phyloP scores from a whole-genome alignment of 2,888 invertebrate genomes.

The Agrenia bidenticulata region DNA sequence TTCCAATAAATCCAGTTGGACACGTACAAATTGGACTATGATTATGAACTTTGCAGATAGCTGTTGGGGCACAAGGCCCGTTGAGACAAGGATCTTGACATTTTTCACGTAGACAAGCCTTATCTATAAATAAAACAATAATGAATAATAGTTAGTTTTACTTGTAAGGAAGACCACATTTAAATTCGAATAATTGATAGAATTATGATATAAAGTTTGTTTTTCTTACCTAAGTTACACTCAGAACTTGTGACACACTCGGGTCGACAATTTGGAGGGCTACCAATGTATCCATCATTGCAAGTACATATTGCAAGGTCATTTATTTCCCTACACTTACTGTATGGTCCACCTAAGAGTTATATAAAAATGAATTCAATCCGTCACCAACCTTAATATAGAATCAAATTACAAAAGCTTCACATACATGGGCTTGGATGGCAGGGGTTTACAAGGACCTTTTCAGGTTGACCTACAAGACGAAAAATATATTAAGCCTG shows the following conservation, averaged over 20 bases:
- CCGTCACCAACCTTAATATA: constrained; percentile 19
- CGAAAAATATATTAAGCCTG: too few relatives aligned
- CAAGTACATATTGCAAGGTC: constrained; percentile 54
- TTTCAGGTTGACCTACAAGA: constrained; percentile 58
- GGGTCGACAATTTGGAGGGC: constrained; percentile 54
- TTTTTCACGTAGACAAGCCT: constrained; percentile 46
- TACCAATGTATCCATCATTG: constrained; percentile 54
- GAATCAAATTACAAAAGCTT: constrained; percentile 27
- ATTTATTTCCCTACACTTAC: constrained; percentile 63
- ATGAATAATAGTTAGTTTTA: too few relatives aligned
- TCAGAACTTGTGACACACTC: constrained; percentile 55
- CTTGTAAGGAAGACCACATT: neutral
- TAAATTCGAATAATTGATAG: too few relatives aligned
- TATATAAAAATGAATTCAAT: constrained; percentile 38
- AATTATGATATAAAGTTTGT: too few relatives aligned
- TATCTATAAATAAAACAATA: constrained; percentile 54
- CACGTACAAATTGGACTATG: constrained; percentile 56
- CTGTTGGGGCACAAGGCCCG: constrained; percentile 68
- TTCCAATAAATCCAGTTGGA: constrained; percentile 54
- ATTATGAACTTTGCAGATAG: constrained; percentile 58
- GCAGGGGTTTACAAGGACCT: constrained; percentile 56
- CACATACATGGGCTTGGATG: constrained; percentile 52
- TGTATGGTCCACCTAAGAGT: constrained; percentile 57
- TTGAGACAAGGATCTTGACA: constrained; percentile 79
- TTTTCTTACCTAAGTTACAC: constrained; percentile 52